phyloP scores from a whole-genome alignment of 2,797 vertebrate genomes.

The Eulemur coronatus region DNA sequence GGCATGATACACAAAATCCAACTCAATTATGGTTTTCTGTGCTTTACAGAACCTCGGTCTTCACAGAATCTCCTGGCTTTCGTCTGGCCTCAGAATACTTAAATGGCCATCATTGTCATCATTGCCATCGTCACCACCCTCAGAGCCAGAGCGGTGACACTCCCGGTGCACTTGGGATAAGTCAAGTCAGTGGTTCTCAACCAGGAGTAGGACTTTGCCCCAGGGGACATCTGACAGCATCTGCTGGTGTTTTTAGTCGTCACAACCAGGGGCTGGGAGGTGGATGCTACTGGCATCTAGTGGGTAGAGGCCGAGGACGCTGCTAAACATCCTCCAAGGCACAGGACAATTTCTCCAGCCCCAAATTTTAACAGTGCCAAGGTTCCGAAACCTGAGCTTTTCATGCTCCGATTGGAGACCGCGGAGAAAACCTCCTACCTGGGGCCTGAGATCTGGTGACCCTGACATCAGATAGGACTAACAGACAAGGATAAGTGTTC shows the following conservation, averaged over 20 bases:
- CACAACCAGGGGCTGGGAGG: accelerated
- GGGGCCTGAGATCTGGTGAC: not conserved
- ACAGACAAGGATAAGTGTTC: accelerated
- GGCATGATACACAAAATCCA: not conserved
- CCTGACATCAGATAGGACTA: accelerated
- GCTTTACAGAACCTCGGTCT: not conserved
- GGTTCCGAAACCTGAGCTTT: not conserved
- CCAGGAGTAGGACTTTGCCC: not conserved
- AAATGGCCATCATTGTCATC: not conserved
- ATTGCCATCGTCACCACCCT: not conserved
- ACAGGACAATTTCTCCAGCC: too few species aligned
- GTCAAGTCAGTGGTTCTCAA: not conserved
- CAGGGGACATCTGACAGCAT: accelerated
- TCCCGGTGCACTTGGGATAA: not conserved
- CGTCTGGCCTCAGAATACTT: not conserved
- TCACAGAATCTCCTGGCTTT: not conserved
- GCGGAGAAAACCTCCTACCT: not conserved
- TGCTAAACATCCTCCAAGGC: not conserved
- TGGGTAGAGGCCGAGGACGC: not conserved
- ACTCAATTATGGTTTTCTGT: not conserved
- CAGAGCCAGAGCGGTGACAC: not conserved
- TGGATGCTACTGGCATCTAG: not conserved
- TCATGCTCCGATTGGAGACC: not conserved
- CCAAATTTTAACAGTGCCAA: accelerated
- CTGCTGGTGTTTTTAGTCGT: not conserved